Evolutionary conservation across 2,797 vertebrate species (phyloP).

Genomic region (Garrulus glandarius): DNA sequence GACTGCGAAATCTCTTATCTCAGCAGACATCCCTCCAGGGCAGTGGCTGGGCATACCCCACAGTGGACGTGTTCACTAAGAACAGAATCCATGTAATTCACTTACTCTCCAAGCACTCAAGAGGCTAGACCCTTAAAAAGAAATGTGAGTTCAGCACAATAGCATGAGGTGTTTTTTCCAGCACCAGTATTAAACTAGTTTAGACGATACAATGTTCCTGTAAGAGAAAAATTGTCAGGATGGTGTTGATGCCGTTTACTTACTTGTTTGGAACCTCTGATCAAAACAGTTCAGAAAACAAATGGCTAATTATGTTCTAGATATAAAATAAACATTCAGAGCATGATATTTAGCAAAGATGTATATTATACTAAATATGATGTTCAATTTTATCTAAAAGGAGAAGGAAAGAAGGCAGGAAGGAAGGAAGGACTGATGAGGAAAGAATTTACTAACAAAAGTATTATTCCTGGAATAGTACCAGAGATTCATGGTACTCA

Average conservation of each 20-base stretch:
- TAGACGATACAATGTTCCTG: not conserved
- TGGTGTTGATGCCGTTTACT: not conserved
- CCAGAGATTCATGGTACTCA: not conserved
- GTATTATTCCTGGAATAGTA: not conserved
- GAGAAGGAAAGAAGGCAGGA: too few relatives aligned
- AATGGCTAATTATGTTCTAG: slow-evolving; percentile 37
- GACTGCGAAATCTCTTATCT: too few relatives aligned
- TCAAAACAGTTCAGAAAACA: slow-evolving; percentile 40
- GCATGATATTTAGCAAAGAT: not conserved
- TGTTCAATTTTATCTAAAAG: not conserved
- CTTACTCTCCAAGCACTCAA: not conserved
- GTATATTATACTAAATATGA: not conserved
- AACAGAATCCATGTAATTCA: not conserved
- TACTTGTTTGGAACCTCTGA: not conserved
- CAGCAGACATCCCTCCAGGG: too few relatives aligned
- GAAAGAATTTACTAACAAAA: not conserved
- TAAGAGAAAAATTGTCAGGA: not conserved
- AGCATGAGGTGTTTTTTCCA: not conserved
- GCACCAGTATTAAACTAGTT: not conserved
- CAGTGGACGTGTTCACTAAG: not conserved
- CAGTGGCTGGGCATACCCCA: too few relatives aligned
- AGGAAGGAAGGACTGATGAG: not conserved
- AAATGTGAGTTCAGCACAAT: not conserved
- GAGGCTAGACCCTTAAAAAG: not conserved
- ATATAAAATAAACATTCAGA: slow-evolving; percentile 31